Base-by-base conservation (phyloP, 1,140 invertebrate genomes). In the Littorina saxatilis region DNA sequence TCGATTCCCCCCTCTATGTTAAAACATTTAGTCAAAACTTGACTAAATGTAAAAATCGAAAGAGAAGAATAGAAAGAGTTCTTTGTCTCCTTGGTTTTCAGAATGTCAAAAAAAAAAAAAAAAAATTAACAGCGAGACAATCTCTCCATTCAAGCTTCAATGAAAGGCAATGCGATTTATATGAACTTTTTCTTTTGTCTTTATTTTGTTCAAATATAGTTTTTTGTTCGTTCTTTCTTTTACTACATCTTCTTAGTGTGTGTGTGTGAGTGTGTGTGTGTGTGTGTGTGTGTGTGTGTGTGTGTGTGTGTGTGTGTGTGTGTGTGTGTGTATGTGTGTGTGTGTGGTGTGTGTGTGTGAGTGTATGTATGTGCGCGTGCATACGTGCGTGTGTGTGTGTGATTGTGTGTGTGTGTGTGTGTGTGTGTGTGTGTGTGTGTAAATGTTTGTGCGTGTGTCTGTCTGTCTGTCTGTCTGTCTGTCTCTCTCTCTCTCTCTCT, bases 401-500 rank as follows among this genome's bases (percentile, higher is more conserved):
- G 9, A 13, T 3, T 58, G 9, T 58, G 9, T 23, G 9, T 58
- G 9, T 58, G 9, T 58, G 4, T 58, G 17, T 58, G 9, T 58
- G 4, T 58, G 9, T 58, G 17, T 58, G 9, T 58, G 17, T 58
- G 9, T 58, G 17, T 58, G 9, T 58, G 17, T 58, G 4, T 58
- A 4, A 23, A 4, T 58, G 9, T 58, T 23, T 58, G 9, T 58
- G 4, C 5, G 4, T 58, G 9, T 58, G 9, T 58, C 55, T 58
- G 4, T 58, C 55, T 58, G 9, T 58, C 55, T 58, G 4, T 58
- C 55, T 58, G 9, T 58, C 55, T 58, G 9, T 58, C 55, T 58
- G 9, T 58, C 55, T 58, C 55, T 27, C 55, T 58, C 55, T 58
- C 55, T 27, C 55, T 58, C 55, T 58, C 55, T 58, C 55, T 58